Conservation (phyloP, 2,888 invertebrate species). For the Drosophila parthenogenetica region DNA sequence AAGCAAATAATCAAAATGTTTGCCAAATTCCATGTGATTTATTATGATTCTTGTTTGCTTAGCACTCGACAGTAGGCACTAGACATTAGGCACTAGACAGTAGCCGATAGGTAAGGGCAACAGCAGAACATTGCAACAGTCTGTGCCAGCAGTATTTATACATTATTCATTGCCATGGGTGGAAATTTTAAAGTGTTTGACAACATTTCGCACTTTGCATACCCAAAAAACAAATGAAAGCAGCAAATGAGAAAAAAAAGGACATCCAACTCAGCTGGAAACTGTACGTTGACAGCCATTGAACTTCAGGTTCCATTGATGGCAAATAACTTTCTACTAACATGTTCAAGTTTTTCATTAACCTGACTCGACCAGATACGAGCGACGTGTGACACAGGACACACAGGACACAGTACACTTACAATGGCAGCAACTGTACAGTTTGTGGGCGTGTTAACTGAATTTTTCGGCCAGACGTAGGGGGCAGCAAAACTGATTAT, state of each 20-base stretch:
- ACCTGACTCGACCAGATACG: slow-evolving; percentile 73
- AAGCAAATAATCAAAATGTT: slow-evolving; percentile 34
- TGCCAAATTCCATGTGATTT: slow-evolving; percentile 15
- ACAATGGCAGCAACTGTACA: slow-evolving; percentile 59
- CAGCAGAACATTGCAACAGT: background rate
- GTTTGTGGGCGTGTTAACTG: slow-evolving; percentile 52
- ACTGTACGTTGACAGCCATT: slow-evolving; percentile 23
- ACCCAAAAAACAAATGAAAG: slow-evolving; percentile 22
- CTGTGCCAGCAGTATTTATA: background rate
- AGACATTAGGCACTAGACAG: too few species aligned
- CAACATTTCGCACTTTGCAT: slow-evolving; percentile 67
- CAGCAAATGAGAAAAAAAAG: slow-evolving; percentile 9
- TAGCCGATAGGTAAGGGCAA: background rate
- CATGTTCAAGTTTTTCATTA: slow-evolving; percentile 75
- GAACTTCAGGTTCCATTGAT: slow-evolving; percentile 32
- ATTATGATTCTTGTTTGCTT: slow-evolving; percentile 12
- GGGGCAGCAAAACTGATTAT: background rate
- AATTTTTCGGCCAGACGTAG: slow-evolving; percentile 13
- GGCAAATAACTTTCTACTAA: slow-evolving; percentile 47
- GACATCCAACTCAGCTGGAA: slow-evolving; percentile 15
- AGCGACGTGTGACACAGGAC: slow-evolving; percentile 6
- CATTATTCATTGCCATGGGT: slow-evolving; percentile 1
- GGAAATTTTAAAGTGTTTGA: slow-evolving; percentile 53
- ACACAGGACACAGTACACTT: background rate
- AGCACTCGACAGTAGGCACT: background rate